Percentiles rank a stretch among this genome's conserved stretches.
Evolutionary conservation across 2,888 invertebrate species (phyloP).

Genomic region (Sipunculus nudus): DNA sequence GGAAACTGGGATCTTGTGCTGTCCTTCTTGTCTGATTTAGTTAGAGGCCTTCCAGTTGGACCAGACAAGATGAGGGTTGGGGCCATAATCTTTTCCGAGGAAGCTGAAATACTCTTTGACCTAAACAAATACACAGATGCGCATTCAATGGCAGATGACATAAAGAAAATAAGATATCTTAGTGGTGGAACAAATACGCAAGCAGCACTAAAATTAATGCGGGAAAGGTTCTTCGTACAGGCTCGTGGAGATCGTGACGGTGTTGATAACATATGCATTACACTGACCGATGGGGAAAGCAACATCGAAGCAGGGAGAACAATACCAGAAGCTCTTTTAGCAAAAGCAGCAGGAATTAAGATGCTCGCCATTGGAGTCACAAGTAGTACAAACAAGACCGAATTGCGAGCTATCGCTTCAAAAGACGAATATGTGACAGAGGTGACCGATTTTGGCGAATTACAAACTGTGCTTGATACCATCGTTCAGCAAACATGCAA

Average conservation of each 20-base stretch:
- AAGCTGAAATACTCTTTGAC: constrained; percentile 35
- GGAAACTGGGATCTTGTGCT: constrained; percentile 40
- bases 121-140: constrained; percentile 37
- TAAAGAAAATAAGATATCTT: constrained; percentile 35
- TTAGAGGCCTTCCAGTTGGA: constrained; percentile 38
- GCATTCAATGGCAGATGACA: constrained; percentile 32
- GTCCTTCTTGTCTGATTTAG: constrained; percentile 40
- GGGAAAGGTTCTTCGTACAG: constrained; percentile 29
- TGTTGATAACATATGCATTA: constrained; percentile 43
- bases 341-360: no score
- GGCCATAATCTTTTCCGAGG: constrained; percentile 36
- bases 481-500: no score
- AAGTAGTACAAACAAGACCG: no score
- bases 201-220: constrained; percentile 35
- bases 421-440: no score
- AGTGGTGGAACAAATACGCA: constrained; percentile 44
- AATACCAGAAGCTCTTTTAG: background rate
- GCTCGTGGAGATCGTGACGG: constrained; percentile 31
- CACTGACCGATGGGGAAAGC: constrained; percentile 48
- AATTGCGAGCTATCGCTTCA: no score
- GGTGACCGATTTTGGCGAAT: no score
- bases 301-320: background rate
- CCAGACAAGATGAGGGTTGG: constrained; percentile 39
- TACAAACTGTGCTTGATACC: no score
- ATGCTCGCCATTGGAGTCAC: no score